Evolutionary conservation across 2,113 vertebrate species (phyloP).

Genomic region (Numida meleagris): DNA sequence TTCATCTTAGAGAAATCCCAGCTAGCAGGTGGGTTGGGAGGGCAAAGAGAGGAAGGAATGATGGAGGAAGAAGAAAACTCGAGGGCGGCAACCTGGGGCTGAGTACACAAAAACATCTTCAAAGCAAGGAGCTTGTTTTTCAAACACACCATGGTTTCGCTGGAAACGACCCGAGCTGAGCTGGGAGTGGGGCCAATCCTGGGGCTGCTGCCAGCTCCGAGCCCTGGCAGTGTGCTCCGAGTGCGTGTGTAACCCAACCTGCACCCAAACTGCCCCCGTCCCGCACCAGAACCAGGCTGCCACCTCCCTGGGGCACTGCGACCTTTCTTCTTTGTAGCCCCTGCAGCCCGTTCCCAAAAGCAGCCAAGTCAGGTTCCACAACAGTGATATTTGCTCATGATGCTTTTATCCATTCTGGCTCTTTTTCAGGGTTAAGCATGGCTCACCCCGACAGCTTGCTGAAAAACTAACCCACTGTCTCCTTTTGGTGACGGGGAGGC

Average conservation of each 20-base stretch:
- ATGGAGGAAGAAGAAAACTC: background rate
- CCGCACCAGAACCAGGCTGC: background rate
- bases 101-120: background rate
- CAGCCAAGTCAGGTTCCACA: background rate
- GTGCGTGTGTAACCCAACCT: rapidly evolving
- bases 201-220: background rate
- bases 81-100: rapidly evolving
- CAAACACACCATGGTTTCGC: background rate
- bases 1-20: background rate
- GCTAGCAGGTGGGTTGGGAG: background rate
- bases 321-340: background rate
- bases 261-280: background rate
- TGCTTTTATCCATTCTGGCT: background rate
- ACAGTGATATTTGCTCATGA: background rate
- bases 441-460: rapidly evolving
- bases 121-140: conserved; percentile 17
- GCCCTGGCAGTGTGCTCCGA: background rate
- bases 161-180: rapidly evolving
- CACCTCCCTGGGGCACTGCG: background rate
- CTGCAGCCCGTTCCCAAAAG: background rate
- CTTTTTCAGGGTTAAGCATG: background rate
- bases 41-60: background rate
- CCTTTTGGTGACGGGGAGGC: background rate
- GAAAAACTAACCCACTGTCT: background rate
- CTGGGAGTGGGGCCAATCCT: background rate